Base-by-base conservation (phyloP, 2,888 invertebrate species). In the Trissolcus japonicus region DNA sequence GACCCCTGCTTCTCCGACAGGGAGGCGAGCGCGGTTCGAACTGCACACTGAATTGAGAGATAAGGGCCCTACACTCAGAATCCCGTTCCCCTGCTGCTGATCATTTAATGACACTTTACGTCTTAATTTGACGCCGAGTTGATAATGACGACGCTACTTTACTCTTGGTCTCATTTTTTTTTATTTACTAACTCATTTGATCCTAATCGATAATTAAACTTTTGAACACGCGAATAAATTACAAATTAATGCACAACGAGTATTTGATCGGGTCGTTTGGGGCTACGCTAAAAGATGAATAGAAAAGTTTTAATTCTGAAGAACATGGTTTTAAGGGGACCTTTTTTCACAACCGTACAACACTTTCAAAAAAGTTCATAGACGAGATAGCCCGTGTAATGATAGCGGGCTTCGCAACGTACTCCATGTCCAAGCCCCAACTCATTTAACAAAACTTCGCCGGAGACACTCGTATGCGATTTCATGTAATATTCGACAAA, bases 41-140 rank as follows among this genome's bases (percentile, higher is more conserved):
- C 80, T 83, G 72, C 68, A 60, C 83, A 83, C 84, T 82, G 85
- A 87, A 88, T 87, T 87, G 87, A 88, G 86, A 88, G 87, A 88
- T 87, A 87, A 87, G 85, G 79, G 80, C 84, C 84, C 84, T 83
- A 82, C 83, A 84, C 83, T 86, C 81, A 82, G 74, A 78, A 82
- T 80, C 54, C 46, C 17, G 13, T 46, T 59, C 62, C 67, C 59
- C 66, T 79, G 4, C 81, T 69, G 57, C 63, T 43, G 67, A 71
- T 72, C 73, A 72, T 76, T 72, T 76, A 76, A 72, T 76, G 76
- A 76, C 71, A 71, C 62, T 71, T 67, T 56, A 68, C 66, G 71
- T 76, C 76, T 76, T 71, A 69, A 76, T 76, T 71, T 76, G 71
- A 71, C 66, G 65, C 46, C 46, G 35, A 66, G 48, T 43, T 50